Percentiles rank a stretch among this genome's conserved stretches.
Conservation (phyloP, 2,888 invertebrate species). For the Biston betularia region DNA sequence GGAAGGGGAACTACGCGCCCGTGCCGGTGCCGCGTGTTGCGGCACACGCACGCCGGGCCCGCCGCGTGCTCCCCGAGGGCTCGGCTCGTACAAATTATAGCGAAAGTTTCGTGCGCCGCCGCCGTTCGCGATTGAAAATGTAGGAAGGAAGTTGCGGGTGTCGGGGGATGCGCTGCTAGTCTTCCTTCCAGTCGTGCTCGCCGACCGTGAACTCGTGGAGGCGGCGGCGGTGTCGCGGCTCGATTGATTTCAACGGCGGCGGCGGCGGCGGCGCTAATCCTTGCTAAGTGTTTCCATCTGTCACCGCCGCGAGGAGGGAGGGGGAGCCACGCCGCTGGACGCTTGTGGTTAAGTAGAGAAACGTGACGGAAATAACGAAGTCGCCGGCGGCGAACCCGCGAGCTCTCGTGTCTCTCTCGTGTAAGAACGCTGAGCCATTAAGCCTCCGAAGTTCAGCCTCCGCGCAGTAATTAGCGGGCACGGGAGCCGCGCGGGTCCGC, state of each 20-base stretch:
- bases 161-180: not conserved
- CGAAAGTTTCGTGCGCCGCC: slow-evolving; percentile 11
- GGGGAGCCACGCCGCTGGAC: not conserved
- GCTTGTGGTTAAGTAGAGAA: slow-evolving; percentile 3
- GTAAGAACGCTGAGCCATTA: too few relatives aligned
- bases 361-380: not conserved
- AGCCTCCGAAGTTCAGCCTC: too few relatives aligned
- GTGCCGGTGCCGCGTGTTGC: slow-evolving; percentile 5
- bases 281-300: slow-evolving; percentile 22
- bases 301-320: not conserved
- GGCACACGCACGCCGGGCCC: not conserved
- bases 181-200: too few relatives aligned
- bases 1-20: too few relatives aligned
- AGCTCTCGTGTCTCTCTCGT: too few relatives aligned
- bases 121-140: slow-evolving; percentile 24
- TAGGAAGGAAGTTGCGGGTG: slow-evolving; percentile 1
- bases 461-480: too few relatives aligned
- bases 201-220: not conserved
- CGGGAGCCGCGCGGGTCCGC: too few relatives aligned
- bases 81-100: slow-evolving; percentile 14
- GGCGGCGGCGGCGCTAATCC: slow-evolving; percentile 7
- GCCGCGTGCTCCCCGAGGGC: not conserved
- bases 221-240: not conserved
- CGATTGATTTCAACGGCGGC: slow-evolving; percentile 3
- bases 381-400: too few relatives aligned